Percentiles rank a stretch among this genome's conserved stretches.
Conservation (phyloP, 2,888 invertebrate genomes). For the Thelaira solivaga region DNA sequence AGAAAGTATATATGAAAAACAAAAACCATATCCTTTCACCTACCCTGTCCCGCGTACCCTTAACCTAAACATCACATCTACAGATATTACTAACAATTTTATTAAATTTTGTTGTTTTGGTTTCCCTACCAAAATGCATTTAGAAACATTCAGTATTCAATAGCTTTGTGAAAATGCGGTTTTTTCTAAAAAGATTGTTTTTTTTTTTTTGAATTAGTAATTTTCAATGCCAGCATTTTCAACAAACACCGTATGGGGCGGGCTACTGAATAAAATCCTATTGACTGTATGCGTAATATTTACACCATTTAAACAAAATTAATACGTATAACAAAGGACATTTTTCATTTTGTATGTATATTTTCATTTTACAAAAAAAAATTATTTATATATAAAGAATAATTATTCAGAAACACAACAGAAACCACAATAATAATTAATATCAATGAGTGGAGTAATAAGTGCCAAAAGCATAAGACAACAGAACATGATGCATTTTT, state of each 20-base stretch:
- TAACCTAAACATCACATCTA: background rate
- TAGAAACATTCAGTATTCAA: too few species aligned
- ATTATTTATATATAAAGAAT: constrained; percentile 46
- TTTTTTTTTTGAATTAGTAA: too few species aligned
- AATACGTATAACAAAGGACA: constrained; percentile 33
- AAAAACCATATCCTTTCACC: background rate
- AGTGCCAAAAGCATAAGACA: constrained; percentile 38
- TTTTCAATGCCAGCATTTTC: too few species aligned
- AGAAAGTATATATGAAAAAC: constrained; percentile 36
- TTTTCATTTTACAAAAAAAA: constrained; percentile 56
- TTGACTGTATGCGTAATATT: background rate
- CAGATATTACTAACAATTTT: constrained; percentile 48
- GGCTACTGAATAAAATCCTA: too few species aligned
- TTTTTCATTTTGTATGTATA: constrained; percentile 63
- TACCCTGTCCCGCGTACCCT: too few species aligned
- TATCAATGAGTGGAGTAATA: constrained; percentile 13
- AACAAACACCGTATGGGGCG: too few species aligned
- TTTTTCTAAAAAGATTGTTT: too few species aligned
- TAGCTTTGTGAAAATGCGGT: too few species aligned
- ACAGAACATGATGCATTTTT: constrained; percentile 8
- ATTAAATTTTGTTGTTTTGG: constrained; percentile 10
- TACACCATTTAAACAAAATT: constrained; percentile 16
- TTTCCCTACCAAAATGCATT: background rate
- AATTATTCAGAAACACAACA: constrained; percentile 54
- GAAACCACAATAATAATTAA: constrained; percentile 20